These are phyloP conservation scores for Scopus umbretta DNA, from an alignment of 2,113 vertebrate genomes.

Conservation along the genomic window DNA sequence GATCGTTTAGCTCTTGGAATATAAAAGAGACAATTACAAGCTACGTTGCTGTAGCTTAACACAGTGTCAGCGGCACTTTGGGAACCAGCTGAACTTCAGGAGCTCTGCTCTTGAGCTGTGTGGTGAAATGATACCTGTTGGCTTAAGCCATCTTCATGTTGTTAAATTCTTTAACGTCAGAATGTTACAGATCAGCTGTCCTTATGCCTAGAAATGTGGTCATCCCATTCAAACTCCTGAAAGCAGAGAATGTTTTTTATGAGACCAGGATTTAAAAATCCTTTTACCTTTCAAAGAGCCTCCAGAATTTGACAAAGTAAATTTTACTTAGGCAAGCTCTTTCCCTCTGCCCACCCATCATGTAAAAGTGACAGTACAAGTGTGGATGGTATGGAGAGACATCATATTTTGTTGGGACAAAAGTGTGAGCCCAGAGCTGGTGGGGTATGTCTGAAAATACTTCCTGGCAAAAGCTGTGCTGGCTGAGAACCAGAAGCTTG, in stretches of 20 bases:
- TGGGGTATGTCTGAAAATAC: neutral
- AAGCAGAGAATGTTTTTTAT: neutral
- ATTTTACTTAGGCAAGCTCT: neutral
- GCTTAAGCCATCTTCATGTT: neutral
- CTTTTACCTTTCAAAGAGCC: neutral
- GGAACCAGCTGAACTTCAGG: neutral
- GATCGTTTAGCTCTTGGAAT: neutral
- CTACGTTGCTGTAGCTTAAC: neutral
- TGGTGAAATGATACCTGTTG: neutral
- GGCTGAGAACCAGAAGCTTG: neutral
- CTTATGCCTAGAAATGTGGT: neutral
- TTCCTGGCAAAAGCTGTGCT: neutral
- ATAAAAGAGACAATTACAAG: neutral
- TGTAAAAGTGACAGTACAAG: neutral
- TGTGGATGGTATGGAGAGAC: neutral
- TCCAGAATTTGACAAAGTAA: neutral
- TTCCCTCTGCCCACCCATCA: rapidly evolving
- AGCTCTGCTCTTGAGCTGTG: neutral
- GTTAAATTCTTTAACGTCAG: no score
- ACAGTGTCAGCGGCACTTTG: neutral
- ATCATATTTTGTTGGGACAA: neutral
- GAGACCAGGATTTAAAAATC: neutral
- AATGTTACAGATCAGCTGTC: no score
- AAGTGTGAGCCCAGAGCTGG: neutral
- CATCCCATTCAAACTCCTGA: neutral